Percentiles rank a stretch among this genome's conserved stretches.
These are phyloP conservation scores for Catocala sponsa DNA, from an alignment of 2,888 invertebrate species.

Conservation along the genomic window DNA sequence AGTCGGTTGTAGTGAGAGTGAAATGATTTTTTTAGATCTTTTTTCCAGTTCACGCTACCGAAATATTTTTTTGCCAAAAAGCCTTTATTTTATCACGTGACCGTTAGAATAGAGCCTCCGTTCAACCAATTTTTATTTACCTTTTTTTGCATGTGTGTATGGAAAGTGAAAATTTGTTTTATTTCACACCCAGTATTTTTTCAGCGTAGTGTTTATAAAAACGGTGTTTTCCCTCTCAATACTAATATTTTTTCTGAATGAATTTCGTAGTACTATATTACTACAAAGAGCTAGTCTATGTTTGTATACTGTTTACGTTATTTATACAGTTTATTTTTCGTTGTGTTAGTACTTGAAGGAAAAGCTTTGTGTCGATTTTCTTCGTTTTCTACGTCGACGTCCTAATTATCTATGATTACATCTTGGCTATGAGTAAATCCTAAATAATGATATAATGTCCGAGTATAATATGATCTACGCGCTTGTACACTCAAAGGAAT, in stretches of 20 bases:
- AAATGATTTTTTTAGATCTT: constrained; percentile 19
- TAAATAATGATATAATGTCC: no score
- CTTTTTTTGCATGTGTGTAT: constrained; percentile 35
- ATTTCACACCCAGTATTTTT: constrained; percentile 29
- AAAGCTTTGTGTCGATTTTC: no score
- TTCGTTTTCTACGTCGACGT: no score
- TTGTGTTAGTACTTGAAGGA: neutral
- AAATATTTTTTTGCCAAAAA: constrained; percentile 49
- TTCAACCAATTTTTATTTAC: constrained; percentile 45
- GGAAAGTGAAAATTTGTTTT: constrained; percentile 59
- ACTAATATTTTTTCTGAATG: constrained; percentile 13
- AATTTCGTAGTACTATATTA: constrained; percentile 7
- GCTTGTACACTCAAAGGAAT: no score
- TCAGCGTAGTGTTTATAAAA: constrained; percentile 36
- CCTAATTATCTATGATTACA: no score
- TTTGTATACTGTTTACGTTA: neutral
- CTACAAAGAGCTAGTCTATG: neutral
- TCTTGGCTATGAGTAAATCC: no score
- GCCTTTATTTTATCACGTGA: constrained; percentile 45
- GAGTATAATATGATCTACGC: no score
- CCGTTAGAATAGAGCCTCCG: constrained; percentile 54
- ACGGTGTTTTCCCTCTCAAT: constrained; percentile 7
- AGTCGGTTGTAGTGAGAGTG: constrained; percentile 46
- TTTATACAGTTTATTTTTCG: neutral
- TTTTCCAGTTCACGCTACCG: constrained; percentile 34